A percentile compares a stretch with the other conserved stretches of the same genome.
Conservation (phyloP, 2,888 invertebrate genomes). For the Acanthosepion esculentum region DNA sequence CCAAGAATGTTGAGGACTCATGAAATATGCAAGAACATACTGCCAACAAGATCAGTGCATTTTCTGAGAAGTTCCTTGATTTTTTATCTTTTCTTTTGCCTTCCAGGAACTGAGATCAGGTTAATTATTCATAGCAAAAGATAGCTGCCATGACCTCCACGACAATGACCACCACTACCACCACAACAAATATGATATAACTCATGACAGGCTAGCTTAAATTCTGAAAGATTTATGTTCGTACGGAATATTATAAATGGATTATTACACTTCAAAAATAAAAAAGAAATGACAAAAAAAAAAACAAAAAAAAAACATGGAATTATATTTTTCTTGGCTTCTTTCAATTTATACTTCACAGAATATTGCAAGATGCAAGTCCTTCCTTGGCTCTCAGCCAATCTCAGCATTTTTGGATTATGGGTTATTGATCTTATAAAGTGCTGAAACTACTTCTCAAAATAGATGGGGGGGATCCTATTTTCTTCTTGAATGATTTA, state of each 20-base stretch:
- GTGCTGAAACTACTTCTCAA: neutral
- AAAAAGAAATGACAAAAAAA: neutral
- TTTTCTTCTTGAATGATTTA: slow-evolving; percentile 20
- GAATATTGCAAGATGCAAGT: neutral
- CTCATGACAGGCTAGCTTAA: slow-evolving; percentile 15
- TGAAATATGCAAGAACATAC: neutral
- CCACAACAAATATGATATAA: neutral
- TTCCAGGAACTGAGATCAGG: neutral
- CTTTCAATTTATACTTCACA: neutral
- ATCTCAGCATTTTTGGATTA: slow-evolving; percentile 33
- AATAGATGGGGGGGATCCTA: neutral
- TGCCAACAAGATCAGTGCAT: neutral
- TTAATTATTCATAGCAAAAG: neutral
- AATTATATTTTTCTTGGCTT: neutral
- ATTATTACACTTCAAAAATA: neutral
- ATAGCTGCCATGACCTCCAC: neutral
- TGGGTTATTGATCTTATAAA: neutral
- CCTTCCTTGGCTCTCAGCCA: neutral
- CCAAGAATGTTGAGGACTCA: neutral
- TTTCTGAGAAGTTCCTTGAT: neutral
- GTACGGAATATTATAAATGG: slow-evolving; percentile 6
- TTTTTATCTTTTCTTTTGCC: neutral
- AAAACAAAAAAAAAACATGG: neutral
- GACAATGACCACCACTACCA: neutral
- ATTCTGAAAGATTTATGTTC: neutral